Evolutionary conservation across 2,113 vertebrate species (phyloP).

Genomic region (Triplophysa tibetana): DNA sequence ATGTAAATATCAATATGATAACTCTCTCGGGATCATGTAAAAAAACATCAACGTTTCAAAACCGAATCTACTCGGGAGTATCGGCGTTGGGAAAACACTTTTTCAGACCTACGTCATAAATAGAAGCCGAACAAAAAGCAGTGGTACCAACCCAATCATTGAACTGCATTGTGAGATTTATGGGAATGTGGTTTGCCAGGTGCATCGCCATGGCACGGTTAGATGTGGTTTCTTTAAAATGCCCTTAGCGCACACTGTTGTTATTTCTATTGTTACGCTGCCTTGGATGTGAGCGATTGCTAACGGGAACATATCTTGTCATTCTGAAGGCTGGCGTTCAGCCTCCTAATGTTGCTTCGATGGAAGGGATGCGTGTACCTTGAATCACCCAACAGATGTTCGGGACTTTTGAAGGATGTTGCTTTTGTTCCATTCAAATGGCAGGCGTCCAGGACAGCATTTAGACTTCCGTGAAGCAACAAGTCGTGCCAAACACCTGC

Average conservation of each 20-base stretch:
- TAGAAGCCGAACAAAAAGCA: neutral
- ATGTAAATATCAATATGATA: neutral
- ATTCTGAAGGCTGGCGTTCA: neutral
- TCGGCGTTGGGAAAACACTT: neutral
- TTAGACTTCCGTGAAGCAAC: neutral
- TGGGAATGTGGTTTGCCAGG: constrained; percentile 60
- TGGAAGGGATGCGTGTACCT: constrained; percentile 10
- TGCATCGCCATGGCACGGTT: constrained; percentile 52
- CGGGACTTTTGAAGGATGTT: constrained; percentile 25
- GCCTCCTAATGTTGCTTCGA: constrained; percentile 8
- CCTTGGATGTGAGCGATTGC: constrained; percentile 42
- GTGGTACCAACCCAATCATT: constrained; percentile 9
- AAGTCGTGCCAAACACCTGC: constrained; percentile 64
- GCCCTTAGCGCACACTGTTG: constrained; percentile 47
- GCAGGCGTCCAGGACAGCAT: constrained; percentile 27
- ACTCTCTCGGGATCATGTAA: neutral
- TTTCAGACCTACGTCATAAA: constrained; percentile 9
- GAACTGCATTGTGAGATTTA: constrained; percentile 26
- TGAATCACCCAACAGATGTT: constrained; percentile 35
- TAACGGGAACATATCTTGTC: constrained; percentile 51
- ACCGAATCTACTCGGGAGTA: neutral
- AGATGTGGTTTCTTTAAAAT: constrained; percentile 66
- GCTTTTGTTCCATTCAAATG: constrained; percentile 38
- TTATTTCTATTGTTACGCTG: constrained; percentile 54
- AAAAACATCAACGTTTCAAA: neutral